phyloP scores from a whole-genome alignment of 1,140 invertebrate genomes.

The Sipha flava region DNA sequence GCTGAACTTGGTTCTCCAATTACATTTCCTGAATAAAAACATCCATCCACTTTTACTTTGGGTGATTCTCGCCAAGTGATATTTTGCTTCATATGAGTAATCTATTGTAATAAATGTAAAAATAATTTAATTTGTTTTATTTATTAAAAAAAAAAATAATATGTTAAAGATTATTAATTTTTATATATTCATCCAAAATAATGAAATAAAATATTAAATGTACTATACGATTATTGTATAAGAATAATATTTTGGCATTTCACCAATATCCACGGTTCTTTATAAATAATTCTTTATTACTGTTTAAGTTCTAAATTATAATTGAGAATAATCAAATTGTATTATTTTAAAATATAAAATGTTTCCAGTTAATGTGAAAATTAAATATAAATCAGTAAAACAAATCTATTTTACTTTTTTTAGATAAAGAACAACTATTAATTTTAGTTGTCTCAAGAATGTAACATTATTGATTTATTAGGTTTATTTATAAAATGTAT shows the following conservation, averaged over 20 bases:
- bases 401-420: too few relatives aligned
- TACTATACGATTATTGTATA: background rate
- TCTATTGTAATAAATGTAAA: constrained; percentile 42
- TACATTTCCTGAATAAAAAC: constrained; percentile 62
- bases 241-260: background rate
- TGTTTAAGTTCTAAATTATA: background rate
- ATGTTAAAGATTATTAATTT: background rate
- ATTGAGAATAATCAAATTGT: background rate
- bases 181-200: background rate
- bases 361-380: too few relatives aligned
- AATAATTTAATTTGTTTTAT: background rate
- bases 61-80: constrained; percentile 39
- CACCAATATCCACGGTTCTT: background rate
- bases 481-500: too few relatives aligned
- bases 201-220: background rate
- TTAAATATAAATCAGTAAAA: too few relatives aligned
- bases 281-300: background rate
- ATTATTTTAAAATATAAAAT: background rate
- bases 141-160: background rate
- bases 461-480: too few relatives aligned
- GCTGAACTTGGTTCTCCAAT: constrained; percentile 54
- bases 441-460: too few relatives aligned
- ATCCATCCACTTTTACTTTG: constrained; percentile 47
- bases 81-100: constrained; percentile 52
- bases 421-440: too few relatives aligned